Evolutionary conservation across 2,888 invertebrate genomes (phyloP), one percentile per base, ranked within the genome.

Genomic region (Monochamus alternatus): DNA sequence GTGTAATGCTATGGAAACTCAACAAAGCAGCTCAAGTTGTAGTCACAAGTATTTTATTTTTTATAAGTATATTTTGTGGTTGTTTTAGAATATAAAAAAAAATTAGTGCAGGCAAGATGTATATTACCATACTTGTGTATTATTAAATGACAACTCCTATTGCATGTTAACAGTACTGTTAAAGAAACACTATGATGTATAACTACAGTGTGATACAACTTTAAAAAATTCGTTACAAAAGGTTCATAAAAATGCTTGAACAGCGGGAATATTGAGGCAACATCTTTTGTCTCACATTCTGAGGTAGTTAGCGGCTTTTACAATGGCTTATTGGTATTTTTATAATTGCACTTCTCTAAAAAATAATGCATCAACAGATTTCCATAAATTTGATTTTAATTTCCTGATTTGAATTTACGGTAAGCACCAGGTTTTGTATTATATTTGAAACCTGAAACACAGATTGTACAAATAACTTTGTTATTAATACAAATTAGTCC

Each of bases 261-360:
- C 66, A 73, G 55, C 14, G 59, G 60, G 47, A 47, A 55, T 64
- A 55, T 31, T 64, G 63, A 60, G 69, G 59, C 43, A 43, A 60
- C 31, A 44, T 68, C 38, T n/a, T 62, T 59, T 69, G n/a, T 60
- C 70, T 47, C 62, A 76, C 72, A 74, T 78, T 80, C 75, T 78
- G 72, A 78, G 75, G 55, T 55, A 55, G 55, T 55, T 76, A 79
- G 76, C 73, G 78, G 76, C 76, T 79, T 79, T 75, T 59, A 59
- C 58, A 68, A 58, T 12, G 43, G 68, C 68, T 68, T 68, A 59
- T 12, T 59, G 52, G 67, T 68, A 68, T 38, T 30, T 68, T 68
- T 68, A 38, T 38, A 38, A 38, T 38, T 38, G 7, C 38, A 38
- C 38, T 38, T 38, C 38, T 38, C 38, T 38, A 38, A 38, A 38